Evolutionary conservation across 2,797 vertebrate genomes (phyloP), one percentile per base, ranked within the genome.

Genomic region (Pseudomugil gertrudae): DNA sequence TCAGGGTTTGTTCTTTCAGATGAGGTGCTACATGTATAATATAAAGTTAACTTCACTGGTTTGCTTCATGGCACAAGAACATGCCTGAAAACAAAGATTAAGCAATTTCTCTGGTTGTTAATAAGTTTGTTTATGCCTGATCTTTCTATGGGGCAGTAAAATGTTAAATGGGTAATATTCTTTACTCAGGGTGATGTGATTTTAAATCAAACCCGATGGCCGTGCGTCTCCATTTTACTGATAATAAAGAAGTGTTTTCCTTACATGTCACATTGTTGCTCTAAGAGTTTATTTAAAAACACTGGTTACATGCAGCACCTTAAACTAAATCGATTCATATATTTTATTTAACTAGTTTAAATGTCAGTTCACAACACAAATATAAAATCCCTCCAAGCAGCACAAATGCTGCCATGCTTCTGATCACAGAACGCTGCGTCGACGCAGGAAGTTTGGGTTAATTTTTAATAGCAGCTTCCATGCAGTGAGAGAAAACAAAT

Each of bases 401-500:
- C 32, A 21, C 8, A 59, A 64, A 63, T 48, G 23, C 8, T 3
- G n/a, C 24, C 81, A 83, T 78, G 76, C 80, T 53, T 9, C 23
- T 57, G 54, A 74, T 72, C 63, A 62, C 60, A 74, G 69, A 48
- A 24, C 29, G 76, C 52, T 59, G n/a, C 56, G 53, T 71, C 59
- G 1, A 29, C 55, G 74, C 32, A 58, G 58, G 57, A 2, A 57
- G 45, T 26, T 27, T 19, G 14, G 0, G 48, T 80, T 67, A 9
- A 27, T 30, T 51, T 29, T 35, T 21, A 24, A 67, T 1, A 26
- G 35, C 50, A 61, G 72, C 21, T 36, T 2, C 9, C 75, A 89
- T 87, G 88, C 84, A 40, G 54, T 40, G 35, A 52, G 51, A 76
- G 36, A 71, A 56, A 69, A 33, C 62, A 15, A 24, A 36, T 5